These are phyloP conservation scores for Eretmocerus hayati DNA, from an alignment of 2,888 invertebrate genomes.

Conservation along the genomic window DNA sequence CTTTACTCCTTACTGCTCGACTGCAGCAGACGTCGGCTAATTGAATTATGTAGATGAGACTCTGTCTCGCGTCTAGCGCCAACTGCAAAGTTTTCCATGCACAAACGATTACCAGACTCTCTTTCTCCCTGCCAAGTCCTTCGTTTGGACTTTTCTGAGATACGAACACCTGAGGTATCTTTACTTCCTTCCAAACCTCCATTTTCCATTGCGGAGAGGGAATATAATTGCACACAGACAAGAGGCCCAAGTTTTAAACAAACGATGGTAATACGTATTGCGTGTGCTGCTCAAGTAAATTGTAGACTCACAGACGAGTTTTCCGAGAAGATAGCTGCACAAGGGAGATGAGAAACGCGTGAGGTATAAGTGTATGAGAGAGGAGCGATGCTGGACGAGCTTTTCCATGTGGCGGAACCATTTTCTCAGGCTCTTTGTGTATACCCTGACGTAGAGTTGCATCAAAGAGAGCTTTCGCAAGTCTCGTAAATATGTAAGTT, in stretches of 20 bases:
- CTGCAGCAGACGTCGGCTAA: constrained; percentile 3
- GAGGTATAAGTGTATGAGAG: too few species aligned
- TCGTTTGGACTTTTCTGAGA: background rate
- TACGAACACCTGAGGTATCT: background rate
- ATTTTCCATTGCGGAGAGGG: background rate
- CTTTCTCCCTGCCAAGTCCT: background rate
- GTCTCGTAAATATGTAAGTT: too few species aligned
- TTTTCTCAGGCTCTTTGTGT: too few species aligned
- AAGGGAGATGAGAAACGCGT: too few species aligned
- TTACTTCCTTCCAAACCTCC: background rate
- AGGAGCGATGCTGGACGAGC: background rate
- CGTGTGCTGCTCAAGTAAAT: background rate
- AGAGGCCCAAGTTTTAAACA: constrained; percentile 7
- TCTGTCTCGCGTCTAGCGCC: background rate
- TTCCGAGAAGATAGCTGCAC: too few species aligned
- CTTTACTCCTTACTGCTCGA: too few species aligned
- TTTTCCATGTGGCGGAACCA: background rate
- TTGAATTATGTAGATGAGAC: constrained; percentile 21
- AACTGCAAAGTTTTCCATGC: background rate
- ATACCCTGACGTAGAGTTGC: too few species aligned
- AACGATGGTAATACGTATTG: constrained; percentile 5
- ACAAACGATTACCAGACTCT: constrained; percentile 7
- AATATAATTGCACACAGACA: constrained; percentile 5
- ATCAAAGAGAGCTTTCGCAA: too few species aligned
- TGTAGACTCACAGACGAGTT: too few species aligned